These are phyloP conservation scores for Clarias macrocephalus DNA, from an alignment of 2,113 vertebrate species.

Conservation along the genomic window DNA sequence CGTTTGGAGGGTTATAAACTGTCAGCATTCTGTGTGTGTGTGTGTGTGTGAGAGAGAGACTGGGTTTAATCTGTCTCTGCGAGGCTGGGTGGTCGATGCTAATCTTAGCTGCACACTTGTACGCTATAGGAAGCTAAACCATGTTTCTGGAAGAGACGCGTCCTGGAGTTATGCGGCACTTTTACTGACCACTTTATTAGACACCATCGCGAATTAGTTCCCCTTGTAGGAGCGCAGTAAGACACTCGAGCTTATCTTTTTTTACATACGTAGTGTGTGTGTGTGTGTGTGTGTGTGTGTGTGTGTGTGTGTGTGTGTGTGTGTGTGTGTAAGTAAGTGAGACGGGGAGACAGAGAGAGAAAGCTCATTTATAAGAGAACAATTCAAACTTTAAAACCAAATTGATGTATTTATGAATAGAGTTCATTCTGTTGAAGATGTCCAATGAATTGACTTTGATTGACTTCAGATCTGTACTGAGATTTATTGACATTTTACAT, in stretches of 20 bases:
- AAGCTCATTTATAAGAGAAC: not conserved
- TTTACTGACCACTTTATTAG: not conserved
- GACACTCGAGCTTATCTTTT: not conserved
- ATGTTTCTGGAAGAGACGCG: not conserved
- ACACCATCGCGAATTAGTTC: not conserved
- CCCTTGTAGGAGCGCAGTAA: not conserved
- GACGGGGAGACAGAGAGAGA: too few relatives aligned
- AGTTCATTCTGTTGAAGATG: not conserved
- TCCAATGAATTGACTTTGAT: too few relatives aligned
- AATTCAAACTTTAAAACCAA: not conserved
- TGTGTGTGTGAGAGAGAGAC: conserved; percentile 2
- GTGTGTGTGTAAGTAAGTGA: too few relatives aligned
- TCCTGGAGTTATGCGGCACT: too few relatives aligned
- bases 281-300: too few relatives aligned
- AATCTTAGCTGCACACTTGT: conserved; percentile 22
- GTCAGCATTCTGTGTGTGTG: conserved; percentile 26
- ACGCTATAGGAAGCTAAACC: conserved; percentile 4
- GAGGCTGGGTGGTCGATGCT: conserved; percentile 32
- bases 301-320: not conserved
- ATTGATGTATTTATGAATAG: not conserved
- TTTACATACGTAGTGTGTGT: not conserved
- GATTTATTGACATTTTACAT: not conserved
- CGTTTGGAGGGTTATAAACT: not conserved
- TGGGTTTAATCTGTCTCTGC: conserved; percentile 37
- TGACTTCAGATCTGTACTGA: not conserved